Evolutionary conservation across 1,140 invertebrate species (phyloP).

Genomic region (Phthorimaea operculella): DNA sequence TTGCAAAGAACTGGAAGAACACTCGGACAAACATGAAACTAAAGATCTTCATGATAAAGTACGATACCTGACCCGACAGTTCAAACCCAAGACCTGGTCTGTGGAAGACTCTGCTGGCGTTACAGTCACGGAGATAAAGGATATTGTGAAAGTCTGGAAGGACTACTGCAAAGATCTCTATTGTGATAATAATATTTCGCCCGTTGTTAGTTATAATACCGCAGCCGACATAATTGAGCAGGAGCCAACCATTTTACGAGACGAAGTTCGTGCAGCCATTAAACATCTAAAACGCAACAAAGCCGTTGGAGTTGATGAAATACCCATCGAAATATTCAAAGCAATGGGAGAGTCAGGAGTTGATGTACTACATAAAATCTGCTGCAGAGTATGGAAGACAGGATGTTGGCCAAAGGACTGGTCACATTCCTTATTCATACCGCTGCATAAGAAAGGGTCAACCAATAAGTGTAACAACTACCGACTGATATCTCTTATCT

Average conservation of each 20-base stretch:
- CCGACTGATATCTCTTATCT: slow-evolving; percentile 9
- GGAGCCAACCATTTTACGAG: neutral
- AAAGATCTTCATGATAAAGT: neutral
- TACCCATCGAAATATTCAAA: too few species aligned
- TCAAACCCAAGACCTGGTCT: neutral
- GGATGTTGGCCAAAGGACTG: neutral
- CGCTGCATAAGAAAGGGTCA: slow-evolving; percentile 4
- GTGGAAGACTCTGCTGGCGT: neutral
- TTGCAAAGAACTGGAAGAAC: neutral
- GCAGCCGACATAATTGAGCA: neutral
- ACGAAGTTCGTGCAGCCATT: neutral
- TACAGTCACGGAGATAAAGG: neutral
- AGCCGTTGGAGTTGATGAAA: too few species aligned
- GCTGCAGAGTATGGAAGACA: neutral
- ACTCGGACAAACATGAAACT: neutral
- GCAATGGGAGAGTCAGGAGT: neutral
- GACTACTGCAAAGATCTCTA: neutral
- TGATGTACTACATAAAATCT: neutral
- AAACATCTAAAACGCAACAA: neutral
- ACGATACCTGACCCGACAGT: neutral
- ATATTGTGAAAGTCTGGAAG: neutral
- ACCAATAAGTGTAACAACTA: neutral
- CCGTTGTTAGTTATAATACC: neutral
- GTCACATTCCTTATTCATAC: neutral
- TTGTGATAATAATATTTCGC: neutral